Evolutionary conservation across 2,113 vertebrate genomes (phyloP).

Genomic region (Tangachromis dhanisi): DNA sequence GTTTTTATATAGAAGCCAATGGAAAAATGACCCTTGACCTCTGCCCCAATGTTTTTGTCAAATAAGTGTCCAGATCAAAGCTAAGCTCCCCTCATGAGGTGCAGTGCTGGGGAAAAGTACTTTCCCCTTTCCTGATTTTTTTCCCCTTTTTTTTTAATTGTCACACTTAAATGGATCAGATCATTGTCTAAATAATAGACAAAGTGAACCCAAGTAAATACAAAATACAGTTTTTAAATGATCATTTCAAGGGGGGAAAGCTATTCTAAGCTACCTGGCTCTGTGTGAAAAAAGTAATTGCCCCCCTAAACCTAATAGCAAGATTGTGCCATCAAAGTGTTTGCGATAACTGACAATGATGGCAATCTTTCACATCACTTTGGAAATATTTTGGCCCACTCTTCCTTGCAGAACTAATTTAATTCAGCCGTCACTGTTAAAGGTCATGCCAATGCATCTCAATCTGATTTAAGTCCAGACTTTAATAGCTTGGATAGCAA

Average conservation of each 20-base stretch:
- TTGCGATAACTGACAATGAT: neutral
- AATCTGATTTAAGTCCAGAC: neutral
- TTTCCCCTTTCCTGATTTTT: neutral
- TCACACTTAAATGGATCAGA: neutral
- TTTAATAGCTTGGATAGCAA: neutral
- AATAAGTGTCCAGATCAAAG: neutral
- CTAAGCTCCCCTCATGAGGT: neutral
- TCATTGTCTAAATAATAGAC: neutral
- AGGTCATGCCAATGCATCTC: neutral
- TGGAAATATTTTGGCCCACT: neutral
- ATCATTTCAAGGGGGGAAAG: neutral
- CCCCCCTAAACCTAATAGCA: neutral
- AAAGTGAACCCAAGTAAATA: neutral
- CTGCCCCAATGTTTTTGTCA: neutral
- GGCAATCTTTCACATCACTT: neutral
- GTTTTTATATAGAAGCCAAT: neutral
- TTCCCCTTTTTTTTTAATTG: rapidly evolving
- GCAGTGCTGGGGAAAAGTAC: neutral
- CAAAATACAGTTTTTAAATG: neutral
- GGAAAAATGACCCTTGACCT: neutral
- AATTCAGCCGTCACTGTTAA: neutral
- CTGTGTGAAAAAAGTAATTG: neutral
- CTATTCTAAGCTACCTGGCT: neutral
- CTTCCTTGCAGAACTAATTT: neutral
- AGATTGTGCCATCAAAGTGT: neutral